These are phyloP conservation scores for Nebria ingens DNA, from an alignment of 1,140 invertebrate genomes.

Conservation along the genomic window DNA sequence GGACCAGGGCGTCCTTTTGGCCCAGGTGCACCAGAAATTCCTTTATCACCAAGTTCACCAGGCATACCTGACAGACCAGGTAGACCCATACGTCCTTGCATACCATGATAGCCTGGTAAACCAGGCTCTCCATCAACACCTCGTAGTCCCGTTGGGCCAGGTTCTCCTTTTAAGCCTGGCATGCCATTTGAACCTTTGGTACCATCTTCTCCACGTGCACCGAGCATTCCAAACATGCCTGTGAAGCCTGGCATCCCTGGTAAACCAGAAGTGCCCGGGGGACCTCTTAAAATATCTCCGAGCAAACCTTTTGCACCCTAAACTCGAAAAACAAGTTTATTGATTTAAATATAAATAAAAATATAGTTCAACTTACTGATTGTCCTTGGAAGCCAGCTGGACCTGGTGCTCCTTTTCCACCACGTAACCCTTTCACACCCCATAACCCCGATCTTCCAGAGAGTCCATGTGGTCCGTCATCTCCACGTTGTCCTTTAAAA, in stretches of 20 bases:
- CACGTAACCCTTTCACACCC: conserved; percentile 46
- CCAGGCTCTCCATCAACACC: conserved; percentile 40
- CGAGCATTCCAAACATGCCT: conserved; percentile 52
- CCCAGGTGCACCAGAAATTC: conserved; percentile 47
- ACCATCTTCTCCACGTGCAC: conserved; percentile 51
- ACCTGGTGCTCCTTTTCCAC: conserved; percentile 39
- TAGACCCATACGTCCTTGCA: conserved; percentile 46
- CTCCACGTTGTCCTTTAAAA: conserved; percentile 42
- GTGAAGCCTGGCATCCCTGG: conserved; percentile 38
- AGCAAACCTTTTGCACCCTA: conserved; percentile 41
- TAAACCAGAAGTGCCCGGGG: conserved; percentile 39
- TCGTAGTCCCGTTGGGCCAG: conserved; percentile 40
- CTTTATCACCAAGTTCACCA: conserved; percentile 56
- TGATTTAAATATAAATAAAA: conserved; percentile 5
- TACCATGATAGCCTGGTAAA: conserved; percentile 35
- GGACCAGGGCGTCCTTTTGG: conserved; percentile 48
- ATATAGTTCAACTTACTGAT: conserved; percentile 35
- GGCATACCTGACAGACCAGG: conserved; percentile 59
- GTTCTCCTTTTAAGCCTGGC: conserved; percentile 42
- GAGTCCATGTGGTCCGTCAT: conserved; percentile 37
- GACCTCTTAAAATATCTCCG: conserved; percentile 41
- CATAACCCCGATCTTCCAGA: conserved; percentile 40
- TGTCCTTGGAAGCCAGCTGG: conserved; percentile 20
- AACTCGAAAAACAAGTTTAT: conserved; percentile 50
- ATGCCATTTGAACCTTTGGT: conserved; percentile 43